These are phyloP conservation scores for Sorex fumeus DNA, from an alignment of 2,113 vertebrate species.

Conservation along the genomic window DNA sequence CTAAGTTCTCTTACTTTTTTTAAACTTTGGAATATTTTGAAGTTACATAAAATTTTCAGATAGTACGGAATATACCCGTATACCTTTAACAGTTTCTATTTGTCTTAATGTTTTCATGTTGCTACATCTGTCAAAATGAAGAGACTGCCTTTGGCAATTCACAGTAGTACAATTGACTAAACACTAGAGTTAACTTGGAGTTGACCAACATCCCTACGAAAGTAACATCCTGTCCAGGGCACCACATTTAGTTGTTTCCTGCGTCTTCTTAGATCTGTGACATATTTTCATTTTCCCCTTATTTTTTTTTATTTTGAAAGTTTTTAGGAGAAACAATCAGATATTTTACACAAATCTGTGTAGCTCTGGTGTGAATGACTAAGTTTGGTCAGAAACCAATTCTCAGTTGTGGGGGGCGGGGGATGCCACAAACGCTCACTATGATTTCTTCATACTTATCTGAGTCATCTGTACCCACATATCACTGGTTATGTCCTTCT, in stretches of 20 bases:
- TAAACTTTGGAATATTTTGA: not conserved
- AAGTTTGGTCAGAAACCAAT: not conserved
- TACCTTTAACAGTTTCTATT: not conserved
- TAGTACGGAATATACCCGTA: not conserved
- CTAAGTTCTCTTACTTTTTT: not conserved
- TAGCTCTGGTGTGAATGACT: not conserved
- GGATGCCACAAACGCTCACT: not conserved
- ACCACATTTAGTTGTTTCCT: not conserved
- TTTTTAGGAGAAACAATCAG: not conserved
- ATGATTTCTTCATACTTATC: not conserved
- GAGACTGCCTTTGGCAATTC: not conserved
- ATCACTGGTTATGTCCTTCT: not conserved
- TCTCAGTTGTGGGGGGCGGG: not conserved
- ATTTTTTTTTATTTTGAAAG: no score
- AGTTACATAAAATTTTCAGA: not conserved
- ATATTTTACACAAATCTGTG: not conserved
- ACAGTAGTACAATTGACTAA: not conserved
- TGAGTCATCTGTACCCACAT: not conserved
- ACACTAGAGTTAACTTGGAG: not conserved
- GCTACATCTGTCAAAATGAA: not conserved
- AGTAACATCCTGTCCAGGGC: not conserved
- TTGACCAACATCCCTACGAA: not conserved
- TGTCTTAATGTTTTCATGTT: not conserved
- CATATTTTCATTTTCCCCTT: not conserved
- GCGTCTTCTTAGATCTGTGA: not conserved